phyloP scores from a whole-genome alignment of 2,797 vertebrate species.

The Darevskia mixta region DNA sequence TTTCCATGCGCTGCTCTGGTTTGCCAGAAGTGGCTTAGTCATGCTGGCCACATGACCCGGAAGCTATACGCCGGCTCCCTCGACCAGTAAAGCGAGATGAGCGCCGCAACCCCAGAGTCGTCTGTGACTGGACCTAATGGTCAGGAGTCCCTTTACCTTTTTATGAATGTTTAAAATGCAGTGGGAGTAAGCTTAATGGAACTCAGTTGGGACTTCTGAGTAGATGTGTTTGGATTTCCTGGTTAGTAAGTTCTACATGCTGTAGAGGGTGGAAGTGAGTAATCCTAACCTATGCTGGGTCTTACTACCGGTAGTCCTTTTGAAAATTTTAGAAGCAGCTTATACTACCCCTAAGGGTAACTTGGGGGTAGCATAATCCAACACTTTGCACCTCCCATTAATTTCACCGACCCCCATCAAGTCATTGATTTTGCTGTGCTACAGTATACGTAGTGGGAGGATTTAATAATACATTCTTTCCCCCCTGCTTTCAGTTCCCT shows the following conservation, averaged over 20 bases:
- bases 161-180: background rate
- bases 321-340: background rate
- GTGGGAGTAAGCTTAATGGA: background rate
- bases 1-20: too few relatives aligned
- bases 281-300: background rate
- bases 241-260: background rate
- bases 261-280: background rate
- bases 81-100: too few relatives aligned
- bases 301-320: background rate
- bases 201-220: background rate
- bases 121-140: too few relatives aligned
- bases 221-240: background rate
- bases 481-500: background rate
- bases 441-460: background rate
- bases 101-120: too few relatives aligned
- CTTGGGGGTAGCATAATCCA: background rate
- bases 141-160: too few relatives aligned
- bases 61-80: too few relatives aligned
- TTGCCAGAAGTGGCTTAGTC: too few relatives aligned
- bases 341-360: background rate
- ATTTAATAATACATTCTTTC: background rate
- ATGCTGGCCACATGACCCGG: too few relatives aligned
- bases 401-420: background rate
- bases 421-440: background rate
- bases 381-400: background rate